Evolutionary conservation across 1,140 invertebrate genomes (phyloP).

Genomic region (Cryptotermes secundus): DNA sequence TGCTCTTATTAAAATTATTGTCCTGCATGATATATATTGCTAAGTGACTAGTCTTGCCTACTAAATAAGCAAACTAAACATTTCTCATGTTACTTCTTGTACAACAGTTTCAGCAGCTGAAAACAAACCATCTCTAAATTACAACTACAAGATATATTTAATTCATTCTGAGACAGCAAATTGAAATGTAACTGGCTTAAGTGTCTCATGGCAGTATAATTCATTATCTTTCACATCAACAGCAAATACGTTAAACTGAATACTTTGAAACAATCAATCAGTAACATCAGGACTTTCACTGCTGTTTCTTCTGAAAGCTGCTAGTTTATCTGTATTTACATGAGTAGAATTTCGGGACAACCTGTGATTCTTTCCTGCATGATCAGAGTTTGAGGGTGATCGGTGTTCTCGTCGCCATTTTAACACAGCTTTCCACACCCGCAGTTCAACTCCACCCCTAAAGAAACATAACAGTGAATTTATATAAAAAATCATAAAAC

Average conservation of each 20-base stretch:
- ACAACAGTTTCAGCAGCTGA: neutral
- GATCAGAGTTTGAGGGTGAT: conserved; percentile 8
- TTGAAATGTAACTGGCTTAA: neutral
- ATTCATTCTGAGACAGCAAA: neutral
- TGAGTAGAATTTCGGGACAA: conserved; percentile 4
- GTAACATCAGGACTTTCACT: conserved; percentile 25
- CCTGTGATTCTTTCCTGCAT: conserved; percentile 24
- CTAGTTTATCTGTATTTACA: neutral
- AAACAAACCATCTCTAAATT: neutral
- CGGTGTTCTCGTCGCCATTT: conserved; percentile 45
- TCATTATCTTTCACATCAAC: neutral
- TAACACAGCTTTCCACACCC: conserved; percentile 59
- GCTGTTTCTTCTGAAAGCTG: conserved; percentile 5
- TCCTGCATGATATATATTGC: neutral
- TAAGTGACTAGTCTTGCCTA: conserved; percentile 3
- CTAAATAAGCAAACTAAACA: neutral
- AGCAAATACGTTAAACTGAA: neutral
- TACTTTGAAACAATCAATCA: neutral
- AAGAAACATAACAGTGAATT: conserved; percentile 30
- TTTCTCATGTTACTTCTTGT: neutral
- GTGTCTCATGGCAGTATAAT: neutral
- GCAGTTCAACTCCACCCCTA: conserved; percentile 60
- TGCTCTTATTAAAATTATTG: neutral
- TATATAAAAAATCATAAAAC: no score
- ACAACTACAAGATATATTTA: neutral